Percentiles rank a stretch among this genome's conserved stretches.
Evolutionary conservation across 2,113 vertebrate genomes (phyloP).

Genomic region (Willisornis vidua): DNA sequence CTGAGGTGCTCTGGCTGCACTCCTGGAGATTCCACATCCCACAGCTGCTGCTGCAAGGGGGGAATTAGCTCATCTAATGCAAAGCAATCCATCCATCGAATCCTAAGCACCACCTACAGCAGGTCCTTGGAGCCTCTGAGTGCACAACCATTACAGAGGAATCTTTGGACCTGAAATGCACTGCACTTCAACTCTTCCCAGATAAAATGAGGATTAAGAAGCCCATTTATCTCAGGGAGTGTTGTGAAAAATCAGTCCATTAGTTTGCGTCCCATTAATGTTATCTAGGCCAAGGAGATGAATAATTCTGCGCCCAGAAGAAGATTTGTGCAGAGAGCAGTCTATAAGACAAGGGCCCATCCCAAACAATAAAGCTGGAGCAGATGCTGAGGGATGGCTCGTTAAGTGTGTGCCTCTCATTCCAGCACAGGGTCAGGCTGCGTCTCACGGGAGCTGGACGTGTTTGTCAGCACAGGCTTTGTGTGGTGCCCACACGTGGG

Average conservation of each 20-base stretch:
- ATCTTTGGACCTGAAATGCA: not conserved
- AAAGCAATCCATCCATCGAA: not conserved
- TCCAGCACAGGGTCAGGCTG: not conserved
- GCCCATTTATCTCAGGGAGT: constrained; percentile 2
- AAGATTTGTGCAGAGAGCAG: constrained; percentile 10
- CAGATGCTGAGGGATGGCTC: not conserved
- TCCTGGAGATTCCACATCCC: not conserved
- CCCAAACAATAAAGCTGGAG: not conserved
- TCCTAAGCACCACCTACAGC: not conserved
- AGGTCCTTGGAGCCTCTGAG: not conserved
- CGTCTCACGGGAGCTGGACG: accelerated
- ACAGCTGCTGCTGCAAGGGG: not conserved
- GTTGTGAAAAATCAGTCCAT: constrained; percentile 50
- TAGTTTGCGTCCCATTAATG: constrained; percentile 55
- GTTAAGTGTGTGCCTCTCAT: not conserved
- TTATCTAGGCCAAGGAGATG: constrained; percentile 47
- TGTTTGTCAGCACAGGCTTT: not conserved
- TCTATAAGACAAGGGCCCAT: not conserved
- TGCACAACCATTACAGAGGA: not conserved
- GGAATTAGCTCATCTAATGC: not conserved
- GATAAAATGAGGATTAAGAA: constrained; percentile 48
- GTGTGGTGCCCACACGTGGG: not conserved
- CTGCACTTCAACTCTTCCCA: not conserved
- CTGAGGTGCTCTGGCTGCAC: not conserved
- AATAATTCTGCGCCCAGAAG: constrained; percentile 47